Evolutionary conservation across 1,140 invertebrate species (phyloP), one percentile per base, ranked within the genome.

Genomic region (Formica exsecta): DNA sequence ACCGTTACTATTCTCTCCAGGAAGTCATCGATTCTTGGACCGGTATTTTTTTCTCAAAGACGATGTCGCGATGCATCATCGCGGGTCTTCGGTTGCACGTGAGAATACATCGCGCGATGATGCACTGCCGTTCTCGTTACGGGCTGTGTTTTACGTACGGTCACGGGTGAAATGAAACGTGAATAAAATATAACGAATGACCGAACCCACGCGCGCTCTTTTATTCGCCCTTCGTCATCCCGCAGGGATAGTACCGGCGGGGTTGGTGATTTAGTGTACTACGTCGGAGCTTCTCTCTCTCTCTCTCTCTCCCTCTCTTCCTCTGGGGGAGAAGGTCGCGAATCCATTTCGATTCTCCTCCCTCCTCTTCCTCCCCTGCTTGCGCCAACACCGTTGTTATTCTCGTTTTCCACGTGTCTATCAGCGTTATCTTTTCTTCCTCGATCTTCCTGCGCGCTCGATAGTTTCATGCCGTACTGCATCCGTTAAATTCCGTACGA

Each of bases 101-200:
- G 44, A 68, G 57, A 54, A 25, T 44, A 36, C 65, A 54, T 71
- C 36, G 36, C 76, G 16, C 16, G 22, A 41, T 51, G 61, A 77
- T 65, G 61, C 61, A 68, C 29, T 11, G 44, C 36, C 13, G 22
- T 29, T 75, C 71, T 77, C 73, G 73, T 85, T 64, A 77, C 36
- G 32, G 36, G n/a, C 25, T 25, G 79, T 36, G 41, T 44, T 8
- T 29, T 36, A 48, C 57, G 25, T 73, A 32, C 41, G 59, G 62
- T 54, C 25, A 87, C 68, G 64, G 59, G 86, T 77, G 75, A 92
- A 92, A 92, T 92, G 91, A 91, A 91, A 89, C 89, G 86, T 91
- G 92, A 93, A 93, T 93, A 93, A 93, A 93, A 91, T 91, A 94
- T 93, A 92, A 92, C 92, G 90, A 91, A 92, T 91, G 86, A 90